A percentile compares a stretch with the other conserved stretches of the same genome.
phyloP scores from a whole-genome alignment of 2,888 invertebrate genomes.

The Plagodis dolabraria region DNA sequence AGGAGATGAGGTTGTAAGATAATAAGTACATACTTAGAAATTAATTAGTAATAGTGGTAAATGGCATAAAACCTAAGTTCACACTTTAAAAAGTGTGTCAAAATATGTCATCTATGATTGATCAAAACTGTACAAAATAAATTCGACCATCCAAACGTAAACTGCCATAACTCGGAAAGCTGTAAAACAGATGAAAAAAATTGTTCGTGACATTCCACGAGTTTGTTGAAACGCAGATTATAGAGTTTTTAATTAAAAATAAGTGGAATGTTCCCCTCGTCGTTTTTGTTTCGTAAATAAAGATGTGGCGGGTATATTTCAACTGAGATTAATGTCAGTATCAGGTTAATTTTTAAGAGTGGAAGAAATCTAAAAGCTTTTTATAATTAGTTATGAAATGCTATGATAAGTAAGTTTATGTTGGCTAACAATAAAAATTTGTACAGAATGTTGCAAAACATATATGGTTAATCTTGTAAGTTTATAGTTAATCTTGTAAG shows the following conservation, averaged over 20 bases:
- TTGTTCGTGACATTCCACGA: constrained; percentile 27
- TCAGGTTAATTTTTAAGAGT: constrained; percentile 43
- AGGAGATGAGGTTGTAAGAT: too few species aligned
- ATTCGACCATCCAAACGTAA: constrained; percentile 24
- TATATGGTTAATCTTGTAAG: too few species aligned
- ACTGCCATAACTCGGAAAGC: constrained; percentile 18
- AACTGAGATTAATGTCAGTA: constrained; percentile 40
- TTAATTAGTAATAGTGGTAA: too few species aligned
- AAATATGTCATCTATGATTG: not conserved
- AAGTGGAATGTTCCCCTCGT: constrained; percentile 37
- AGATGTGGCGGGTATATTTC: constrained; percentile 39
- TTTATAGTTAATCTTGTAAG: too few species aligned
- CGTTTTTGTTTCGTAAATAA: constrained; percentile 42
- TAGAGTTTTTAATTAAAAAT: constrained; percentile 52
- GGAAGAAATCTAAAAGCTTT: constrained; percentile 36
- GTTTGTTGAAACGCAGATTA: constrained; percentile 25
- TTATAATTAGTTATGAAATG: constrained; percentile 32
- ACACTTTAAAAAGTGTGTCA: too few species aligned
- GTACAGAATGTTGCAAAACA: too few species aligned
- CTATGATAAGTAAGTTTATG: too few species aligned
- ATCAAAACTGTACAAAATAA: constrained; percentile 31
- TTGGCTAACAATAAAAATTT: too few species aligned
- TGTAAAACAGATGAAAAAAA: constrained; percentile 16
- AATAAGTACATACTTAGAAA: too few species aligned
- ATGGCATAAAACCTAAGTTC: too few species aligned